Base-by-base conservation (phyloP, 2,797 vertebrate species). In the Cephalopachus bancanus region DNA sequence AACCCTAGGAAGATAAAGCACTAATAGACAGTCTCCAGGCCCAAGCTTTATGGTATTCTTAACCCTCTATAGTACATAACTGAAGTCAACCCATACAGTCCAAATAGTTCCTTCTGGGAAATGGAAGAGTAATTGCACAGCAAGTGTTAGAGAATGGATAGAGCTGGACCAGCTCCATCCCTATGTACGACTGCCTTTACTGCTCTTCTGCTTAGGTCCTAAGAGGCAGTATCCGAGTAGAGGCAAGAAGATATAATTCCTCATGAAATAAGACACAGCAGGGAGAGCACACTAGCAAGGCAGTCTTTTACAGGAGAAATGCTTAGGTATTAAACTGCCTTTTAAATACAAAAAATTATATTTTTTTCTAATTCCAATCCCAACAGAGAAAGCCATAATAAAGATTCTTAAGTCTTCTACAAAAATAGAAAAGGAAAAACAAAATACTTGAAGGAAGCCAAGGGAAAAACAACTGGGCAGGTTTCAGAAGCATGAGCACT, bases 401-500 rank as follows among this genome's bases (percentile, higher is more conserved):
- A 79, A 69, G n/a, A 80, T 33, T 96, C 60, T 93, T 67, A 69
- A 83, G 51, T 94, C 51, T 65, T 81, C 33, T 22, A 80, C 22
- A 91, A 83, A 74, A 88, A 37, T 12, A 91, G 33, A 19, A 11
- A n/a, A 60, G 12, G 15, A 16, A 75, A 71, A 33, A 85, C 60
- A 75, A 89, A 71, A 71, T 17, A 83, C 44, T 44, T 44, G 44
- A 44, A 44, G 44, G 16, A 60, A 76, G 20, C 12, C 75, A 94
- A 78, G 85, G 22, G 79, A 62, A 92, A 83, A 26, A 55, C 92
- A 97, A 88, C 6, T 93, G 91, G 55, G 51, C n/a, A 94, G 71
- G 81, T 49, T 94, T 97, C 91, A 86, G 81, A 96, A 90, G 67
- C 44, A 69, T 64, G 57, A 89, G 51, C 33, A 96, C 64, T 91